Evolutionary conservation across 2,888 invertebrate species (phyloP).

Genomic region (Thelaira solivaga): DNA sequence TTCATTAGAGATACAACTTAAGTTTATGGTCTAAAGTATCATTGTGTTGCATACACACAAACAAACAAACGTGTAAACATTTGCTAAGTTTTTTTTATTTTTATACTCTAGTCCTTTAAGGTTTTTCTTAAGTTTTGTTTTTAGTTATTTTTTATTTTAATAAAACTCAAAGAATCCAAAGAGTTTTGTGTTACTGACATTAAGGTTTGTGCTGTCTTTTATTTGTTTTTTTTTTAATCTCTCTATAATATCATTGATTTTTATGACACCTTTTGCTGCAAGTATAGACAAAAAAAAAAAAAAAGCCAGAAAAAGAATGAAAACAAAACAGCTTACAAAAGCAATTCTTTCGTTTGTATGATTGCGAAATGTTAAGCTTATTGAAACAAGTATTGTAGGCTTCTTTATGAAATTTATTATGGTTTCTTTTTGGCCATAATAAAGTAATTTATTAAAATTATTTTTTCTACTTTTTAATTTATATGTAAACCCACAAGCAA

Average conservation of each 20-base stretch:
- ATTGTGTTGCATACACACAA: conserved; percentile 26
- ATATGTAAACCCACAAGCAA: background rate
- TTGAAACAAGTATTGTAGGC: conserved; percentile 44
- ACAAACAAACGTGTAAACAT: background rate
- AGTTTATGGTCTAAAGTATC: conserved; percentile 59
- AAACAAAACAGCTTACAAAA: too few species aligned
- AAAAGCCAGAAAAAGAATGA: too few species aligned
- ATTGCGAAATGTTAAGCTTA: conserved; percentile 35
- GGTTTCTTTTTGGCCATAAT: conserved; percentile 50
- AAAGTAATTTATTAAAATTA: conserved; percentile 60
- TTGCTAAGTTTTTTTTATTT: conserved; percentile 9
- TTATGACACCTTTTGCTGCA: conserved; percentile 56
- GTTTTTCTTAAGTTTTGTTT: background rate
- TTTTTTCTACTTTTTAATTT: conserved; percentile 10
- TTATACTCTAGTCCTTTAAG: conserved; percentile 36
- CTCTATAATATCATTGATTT: conserved; percentile 60
- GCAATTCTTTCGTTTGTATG: conserved; percentile 5
- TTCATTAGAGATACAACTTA: conserved; percentile 73
- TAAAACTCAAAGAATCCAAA: conserved; percentile 8
- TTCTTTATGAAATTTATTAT: conserved; percentile 46
- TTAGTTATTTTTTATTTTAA: background rate
- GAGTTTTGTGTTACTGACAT: conserved; percentile 32
- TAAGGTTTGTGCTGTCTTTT: background rate
- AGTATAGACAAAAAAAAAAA: background rate
- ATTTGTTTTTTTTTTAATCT: conserved; percentile 40